Conservation (phyloP, 92 coral and sea anemone species). For the Actinernus sp. region DNA sequence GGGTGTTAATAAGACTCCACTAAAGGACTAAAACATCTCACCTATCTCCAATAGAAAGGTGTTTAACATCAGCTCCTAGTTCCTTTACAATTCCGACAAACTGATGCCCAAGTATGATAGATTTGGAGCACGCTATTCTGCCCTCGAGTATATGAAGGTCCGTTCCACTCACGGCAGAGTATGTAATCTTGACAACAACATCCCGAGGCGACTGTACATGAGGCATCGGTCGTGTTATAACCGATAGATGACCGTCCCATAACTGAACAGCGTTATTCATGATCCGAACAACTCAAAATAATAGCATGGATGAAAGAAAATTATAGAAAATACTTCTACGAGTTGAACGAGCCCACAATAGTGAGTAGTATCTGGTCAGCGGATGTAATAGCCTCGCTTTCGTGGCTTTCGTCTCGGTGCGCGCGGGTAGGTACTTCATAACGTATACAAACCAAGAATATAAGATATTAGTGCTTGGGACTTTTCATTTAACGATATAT, state of each 20-base stretch:
- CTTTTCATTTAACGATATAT: no score
- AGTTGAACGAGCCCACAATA: no score
- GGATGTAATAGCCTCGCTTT: no score
- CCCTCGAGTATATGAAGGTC: conserved; percentile 90
- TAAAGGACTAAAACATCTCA: conserved; percentile 26
- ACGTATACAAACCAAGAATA: no score
- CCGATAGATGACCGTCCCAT: conserved; percentile 69
- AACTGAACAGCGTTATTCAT: conserved; percentile 74
- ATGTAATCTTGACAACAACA: conserved; percentile 91
- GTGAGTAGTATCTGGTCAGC: no score
- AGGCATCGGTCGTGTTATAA: conserved; percentile 85
- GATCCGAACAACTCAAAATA: no score
- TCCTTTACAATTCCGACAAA: conserved; percentile 93
- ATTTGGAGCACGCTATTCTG: conserved; percentile 85
- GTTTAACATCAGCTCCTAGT: conserved; percentile 90
- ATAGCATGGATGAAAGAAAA: no score
- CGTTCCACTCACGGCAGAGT: conserved; percentile 91
- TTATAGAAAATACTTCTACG: no score
- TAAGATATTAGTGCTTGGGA: no score
- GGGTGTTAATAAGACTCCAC: no score
- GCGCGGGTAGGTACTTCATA: no score
- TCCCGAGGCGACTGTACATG: conserved; percentile 79
- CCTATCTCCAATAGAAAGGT: conserved; percentile 97
- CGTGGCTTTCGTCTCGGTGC: no score
- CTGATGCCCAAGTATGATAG: conserved; percentile 94